A percentile compares a stretch with the other conserved stretches of the same genome.
Evolutionary conservation across 2,113 vertebrate genomes (phyloP).

Genomic region (Brachirus orientalis): DNA sequence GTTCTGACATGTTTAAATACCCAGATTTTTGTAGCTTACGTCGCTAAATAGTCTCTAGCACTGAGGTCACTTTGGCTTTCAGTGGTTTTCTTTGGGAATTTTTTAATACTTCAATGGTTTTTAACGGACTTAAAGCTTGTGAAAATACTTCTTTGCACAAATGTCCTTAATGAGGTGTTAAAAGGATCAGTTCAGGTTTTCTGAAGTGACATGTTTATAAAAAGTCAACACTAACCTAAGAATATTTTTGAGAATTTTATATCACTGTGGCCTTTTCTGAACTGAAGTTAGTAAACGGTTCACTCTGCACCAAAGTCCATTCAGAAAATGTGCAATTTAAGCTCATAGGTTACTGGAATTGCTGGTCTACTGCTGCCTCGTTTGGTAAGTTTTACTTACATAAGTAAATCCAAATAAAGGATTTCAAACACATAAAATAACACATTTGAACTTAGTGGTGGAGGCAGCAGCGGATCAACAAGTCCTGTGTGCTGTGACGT

Average conservation of each 20-base stretch:
- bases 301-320: not conserved
- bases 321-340: not conserved
- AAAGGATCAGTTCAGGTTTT: too few relatives aligned
- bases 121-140: too few relatives aligned
- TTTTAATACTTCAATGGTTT: constrained; percentile 12
- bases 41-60: not conserved
- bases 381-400: not conserved
- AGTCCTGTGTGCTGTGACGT: not conserved
- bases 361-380: not conserved
- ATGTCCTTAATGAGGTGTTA: too few relatives aligned
- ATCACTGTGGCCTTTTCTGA: too few relatives aligned
- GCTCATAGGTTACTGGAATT: not conserved
- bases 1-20: constrained; percentile 36
- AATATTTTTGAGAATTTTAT: too few relatives aligned
- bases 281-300: not conserved
- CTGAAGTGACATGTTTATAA: too few relatives aligned
- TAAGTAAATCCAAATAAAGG: not conserved
- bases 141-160: too few relatives aligned
- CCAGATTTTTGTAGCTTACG: constrained; percentile 16
- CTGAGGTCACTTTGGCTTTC: constrained; percentile 58
- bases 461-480: not conserved
- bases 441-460: not conserved
- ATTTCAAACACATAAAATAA: not conserved
- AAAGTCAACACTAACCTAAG: too few relatives aligned
- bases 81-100: constrained; percentile 48